Base-by-base conservation (phyloP, 1,140 invertebrate genomes). In the Lordiphosa mommai region DNA sequence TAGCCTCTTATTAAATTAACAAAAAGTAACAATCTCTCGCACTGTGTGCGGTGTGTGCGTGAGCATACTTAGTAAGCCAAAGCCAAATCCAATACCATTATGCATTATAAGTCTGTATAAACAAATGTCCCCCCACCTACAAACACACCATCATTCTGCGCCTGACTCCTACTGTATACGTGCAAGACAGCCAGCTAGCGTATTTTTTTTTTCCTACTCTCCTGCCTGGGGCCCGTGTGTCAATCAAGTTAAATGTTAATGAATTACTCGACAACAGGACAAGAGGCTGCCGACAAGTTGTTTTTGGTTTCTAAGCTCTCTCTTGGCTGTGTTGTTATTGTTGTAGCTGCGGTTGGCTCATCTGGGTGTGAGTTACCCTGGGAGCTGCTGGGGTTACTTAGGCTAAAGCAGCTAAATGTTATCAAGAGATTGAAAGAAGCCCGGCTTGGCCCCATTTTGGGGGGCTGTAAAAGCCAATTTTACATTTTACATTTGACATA, bases 161-260 rank as follows among this genome's bases (percentile, higher is more conserved):
- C 10, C 14, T 38, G 41, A 8, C 16, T 20, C 23, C 12, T 16
- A 33, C 23, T 10, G 50, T 37, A 20, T 60, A 76, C 77, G 76
- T 76, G 76, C 58, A 50, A 73, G 16, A 52, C 40, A 50, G 48
- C 33, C 12, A 50, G 23, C 17, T 16, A 17, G 20, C 14, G 8
- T 9, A 3, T 6, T 27, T 13, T 16, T 34, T 38, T 32, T 16
- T 12, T 27, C 29, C 29, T 9, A n/a, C 32, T 36, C 17, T 17
- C 30, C 50, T 4, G 37, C 40, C 23, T 30, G 30, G 17, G 33
- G 48, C 61, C 65, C 61, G 71, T 67, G 58, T 80, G 76, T 80
- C 76, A 80, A 80, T 80, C 76, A 80, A 82, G 57, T 82, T 80
- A 82, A 80, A 80, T 80, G 70, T 82, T 82, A 80, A 80, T 80